phyloP scores from a whole-genome alignment of 2,797 vertebrate species.

The Pipistrellus nathusii region DNA sequence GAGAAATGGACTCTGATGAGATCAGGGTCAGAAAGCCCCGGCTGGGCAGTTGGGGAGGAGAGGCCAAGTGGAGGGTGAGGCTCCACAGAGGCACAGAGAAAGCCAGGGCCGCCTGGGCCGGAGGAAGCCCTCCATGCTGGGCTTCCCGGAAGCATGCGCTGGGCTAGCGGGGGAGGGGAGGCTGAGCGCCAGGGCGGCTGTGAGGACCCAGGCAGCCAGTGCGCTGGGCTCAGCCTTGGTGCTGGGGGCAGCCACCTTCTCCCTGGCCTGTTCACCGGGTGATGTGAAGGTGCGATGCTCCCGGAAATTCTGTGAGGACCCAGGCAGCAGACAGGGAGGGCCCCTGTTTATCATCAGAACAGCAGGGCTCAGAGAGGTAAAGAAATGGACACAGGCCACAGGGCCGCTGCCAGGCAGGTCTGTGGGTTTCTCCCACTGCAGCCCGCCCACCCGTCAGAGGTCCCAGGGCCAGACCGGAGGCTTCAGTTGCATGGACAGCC shows the following conservation, averaged over 20 bases:
- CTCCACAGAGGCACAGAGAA: neutral
- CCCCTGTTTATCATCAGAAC: neutral
- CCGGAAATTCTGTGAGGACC: neutral
- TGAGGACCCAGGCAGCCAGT: neutral
- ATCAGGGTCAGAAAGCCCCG: neutral
- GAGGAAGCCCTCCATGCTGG: neutral
- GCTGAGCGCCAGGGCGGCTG: too few relatives aligned
- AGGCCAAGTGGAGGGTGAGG: neutral
- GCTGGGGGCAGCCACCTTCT: neutral
- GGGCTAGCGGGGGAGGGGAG: too few relatives aligned
- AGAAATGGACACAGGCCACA: neutral
- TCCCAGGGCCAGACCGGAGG: conserved; percentile 75
- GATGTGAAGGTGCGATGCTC: neutral
- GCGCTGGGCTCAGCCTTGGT: too few relatives aligned
- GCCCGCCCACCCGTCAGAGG: neutral
- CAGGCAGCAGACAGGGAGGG: fast-evolving
- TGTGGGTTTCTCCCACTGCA: neutral
- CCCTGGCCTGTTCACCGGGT: neutral
- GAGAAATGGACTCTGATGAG: neutral
- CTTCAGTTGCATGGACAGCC: conserved; percentile 68
- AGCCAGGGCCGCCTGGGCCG: fast-evolving
- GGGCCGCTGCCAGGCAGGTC: neutral
- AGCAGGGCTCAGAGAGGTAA: neutral
- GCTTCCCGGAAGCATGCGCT: neutral
- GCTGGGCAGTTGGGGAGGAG: neutral